Conservation (phyloP, 2,888 invertebrate genomes). For the Molorchus minor region DNA sequence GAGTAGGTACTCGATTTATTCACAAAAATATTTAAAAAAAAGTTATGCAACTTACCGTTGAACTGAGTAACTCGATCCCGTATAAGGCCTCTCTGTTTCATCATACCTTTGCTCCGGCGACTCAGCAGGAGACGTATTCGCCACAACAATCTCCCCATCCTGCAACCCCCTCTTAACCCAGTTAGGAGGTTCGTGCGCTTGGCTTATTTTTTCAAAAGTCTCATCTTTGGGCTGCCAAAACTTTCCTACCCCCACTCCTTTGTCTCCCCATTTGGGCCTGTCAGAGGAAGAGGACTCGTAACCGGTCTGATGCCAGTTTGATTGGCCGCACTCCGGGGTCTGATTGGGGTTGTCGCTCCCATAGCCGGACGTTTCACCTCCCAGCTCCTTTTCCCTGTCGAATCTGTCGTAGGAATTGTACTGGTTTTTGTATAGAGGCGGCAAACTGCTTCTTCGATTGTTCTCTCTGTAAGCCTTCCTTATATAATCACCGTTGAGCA, state of each 20-base stretch:
- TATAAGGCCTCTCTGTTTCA: constrained; percentile 58
- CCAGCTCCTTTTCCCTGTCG: constrained; percentile 63
- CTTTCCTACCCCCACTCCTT: constrained; percentile 73
- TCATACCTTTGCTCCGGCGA: constrained; percentile 60
- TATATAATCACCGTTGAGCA: constrained; percentile 44
- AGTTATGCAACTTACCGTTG: constrained; percentile 53
- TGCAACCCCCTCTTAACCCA: constrained; percentile 66
- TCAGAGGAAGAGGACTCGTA: constrained; percentile 65
- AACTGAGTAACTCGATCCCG: constrained; percentile 55
- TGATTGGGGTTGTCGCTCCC: constrained; percentile 76
- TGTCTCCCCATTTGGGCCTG: constrained; percentile 78
- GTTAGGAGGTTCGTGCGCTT: constrained; percentile 60
- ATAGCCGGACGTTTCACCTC: constrained; percentile 85
- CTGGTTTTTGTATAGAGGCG: constrained; percentile 59
- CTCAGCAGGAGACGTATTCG: constrained; percentile 61
- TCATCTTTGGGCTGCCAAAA: constrained; percentile 70
- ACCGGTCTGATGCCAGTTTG: constrained; percentile 49
- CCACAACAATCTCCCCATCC: constrained; percentile 63
- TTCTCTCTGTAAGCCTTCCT: constrained; percentile 44
- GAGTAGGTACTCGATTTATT: no score
- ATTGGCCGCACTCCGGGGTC: constrained; percentile 58
- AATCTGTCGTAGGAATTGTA: constrained; percentile 52
- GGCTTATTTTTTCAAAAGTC: constrained; percentile 33
- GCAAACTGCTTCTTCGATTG: constrained; percentile 55
- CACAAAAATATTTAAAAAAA: no score